Conservation (phyloP, 2,113 vertebrate genomes). For the Microcebus murinus region DNA sequence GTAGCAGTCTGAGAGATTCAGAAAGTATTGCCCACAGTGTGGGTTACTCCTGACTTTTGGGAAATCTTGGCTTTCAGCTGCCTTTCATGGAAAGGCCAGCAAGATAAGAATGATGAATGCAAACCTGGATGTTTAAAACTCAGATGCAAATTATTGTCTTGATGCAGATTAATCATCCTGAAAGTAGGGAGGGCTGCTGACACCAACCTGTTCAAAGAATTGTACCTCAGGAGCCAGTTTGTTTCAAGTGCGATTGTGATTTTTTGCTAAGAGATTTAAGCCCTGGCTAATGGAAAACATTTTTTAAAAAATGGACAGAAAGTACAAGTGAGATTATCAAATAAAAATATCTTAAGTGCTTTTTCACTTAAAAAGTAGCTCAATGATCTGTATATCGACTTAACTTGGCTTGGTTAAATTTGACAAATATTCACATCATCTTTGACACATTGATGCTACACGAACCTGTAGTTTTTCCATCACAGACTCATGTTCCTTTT, state of each 20-base stretch:
- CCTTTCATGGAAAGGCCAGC: neutral
- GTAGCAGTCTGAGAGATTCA: neutral
- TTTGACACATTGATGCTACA: constrained; percentile 62
- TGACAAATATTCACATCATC: constrained; percentile 64
- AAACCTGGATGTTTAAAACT: constrained; percentile 47
- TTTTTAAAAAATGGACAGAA: neutral
- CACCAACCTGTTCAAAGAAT: neutral
- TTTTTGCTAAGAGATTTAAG: neutral
- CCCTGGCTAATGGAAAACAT: constrained; percentile 32
- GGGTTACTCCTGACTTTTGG: neutral
- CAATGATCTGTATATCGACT: constrained; percentile 62
- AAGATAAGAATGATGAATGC: constrained; percentile 27
- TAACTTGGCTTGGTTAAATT: constrained; percentile 62
- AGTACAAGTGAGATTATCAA: constrained; percentile 50
- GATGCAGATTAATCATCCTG: neutral
- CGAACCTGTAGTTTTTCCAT: constrained; percentile 50
- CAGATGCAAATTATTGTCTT: neutral
- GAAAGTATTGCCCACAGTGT: neutral
- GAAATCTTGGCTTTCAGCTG: constrained; percentile 50
- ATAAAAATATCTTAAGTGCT: constrained; percentile 56
- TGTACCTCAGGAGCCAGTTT: neutral
- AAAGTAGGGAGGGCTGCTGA: neutral
- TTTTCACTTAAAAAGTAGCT: constrained; percentile 54
- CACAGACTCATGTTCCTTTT: constrained; percentile 55
- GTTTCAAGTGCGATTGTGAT: neutral